A percentile compares a stretch with the other conserved stretches of the same genome.
Evolutionary conservation across 2,113 vertebrate species (phyloP).

Genomic region (Pteruthius melanotis): DNA sequence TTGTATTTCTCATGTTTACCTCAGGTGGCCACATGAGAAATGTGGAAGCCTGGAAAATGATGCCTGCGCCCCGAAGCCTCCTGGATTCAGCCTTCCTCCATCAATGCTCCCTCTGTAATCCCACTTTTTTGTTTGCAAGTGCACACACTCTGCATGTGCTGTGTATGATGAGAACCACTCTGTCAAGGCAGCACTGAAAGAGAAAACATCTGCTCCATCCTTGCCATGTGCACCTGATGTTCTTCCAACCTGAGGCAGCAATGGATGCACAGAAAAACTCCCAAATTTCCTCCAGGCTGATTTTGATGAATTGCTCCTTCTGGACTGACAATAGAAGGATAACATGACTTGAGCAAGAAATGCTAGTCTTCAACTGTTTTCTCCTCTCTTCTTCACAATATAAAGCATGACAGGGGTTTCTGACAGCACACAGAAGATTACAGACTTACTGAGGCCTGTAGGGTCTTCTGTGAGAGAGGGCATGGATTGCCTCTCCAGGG

Average conservation of each 20-base stretch:
- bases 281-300: not conserved
- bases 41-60: not conserved
- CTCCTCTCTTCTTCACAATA: not conserved
- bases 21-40: no score
- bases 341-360: not conserved
- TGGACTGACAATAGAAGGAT: not conserved
- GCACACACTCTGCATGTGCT: rapidly evolving
- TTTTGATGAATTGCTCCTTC: not conserved
- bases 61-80: rapidly evolving
- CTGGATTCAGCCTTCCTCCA: not conserved
- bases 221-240: not conserved
- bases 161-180: not conserved
- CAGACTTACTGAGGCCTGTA: not conserved
- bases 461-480: not conserved
- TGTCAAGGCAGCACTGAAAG: not conserved
- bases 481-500: not conserved
- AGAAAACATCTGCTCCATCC: not conserved
- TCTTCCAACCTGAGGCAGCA: not conserved
- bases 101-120: not conserved
- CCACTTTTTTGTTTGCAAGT: not conserved
- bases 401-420: not conserved
- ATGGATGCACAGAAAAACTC: not conserved
- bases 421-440: not conserved
- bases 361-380: not conserved
- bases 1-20: not conserved